Base-by-base conservation (phyloP, 2,888 invertebrate genomes). In the Acrobasis consociella region DNA sequence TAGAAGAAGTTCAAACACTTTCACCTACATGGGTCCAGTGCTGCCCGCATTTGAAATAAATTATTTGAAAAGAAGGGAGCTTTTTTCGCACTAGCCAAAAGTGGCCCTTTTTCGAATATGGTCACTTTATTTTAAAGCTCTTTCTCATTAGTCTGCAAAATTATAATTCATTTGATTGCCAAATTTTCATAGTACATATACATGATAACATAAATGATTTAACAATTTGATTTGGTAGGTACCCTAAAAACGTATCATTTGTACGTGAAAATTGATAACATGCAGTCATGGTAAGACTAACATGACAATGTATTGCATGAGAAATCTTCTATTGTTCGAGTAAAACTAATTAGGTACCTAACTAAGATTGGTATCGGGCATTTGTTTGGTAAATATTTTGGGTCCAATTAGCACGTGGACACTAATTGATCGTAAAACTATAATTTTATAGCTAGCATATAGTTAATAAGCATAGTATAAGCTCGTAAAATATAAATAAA, bases 401-500 rank as follows among this genome's bases (percentile, higher is more conserved):
- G 5, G 31, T 11, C n/a, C 46, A 46, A 46, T 46, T 46, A 46
- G n/a, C 46, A 46, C n/a, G 2, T 46, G 13, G 46, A 13, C 5
- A 65, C 52, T 72, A 67, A 72, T 65, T 67, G 66, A 52, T 72
- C 58, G 16, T 39, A 39, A 39, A 16, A 39, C 38, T 53, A 9
- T 37, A 39, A 55, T 39, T 52, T 55, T 55, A 55, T 55, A 39
- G 16, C 16, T 55, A 9, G 39, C 52, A 52, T 37, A 11, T 52
- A 31, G 22, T 51, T 17, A 31, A 1, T 46, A 13, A 46, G 0
- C 46, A 13, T 7, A 46, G 1, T 52, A 31, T 22, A 8, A 22
- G 46, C 5, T 52, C 52, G 11, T 31, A 37, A 31, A 31, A 31
- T n/a, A n/a, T n/a, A n/a, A n/a, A n/a, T n/a, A n/a, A n/a, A n/a